Evolutionary conservation across 2,888 invertebrate genomes (phyloP).

Genomic region (Neoitamus cyanurus): DNA sequence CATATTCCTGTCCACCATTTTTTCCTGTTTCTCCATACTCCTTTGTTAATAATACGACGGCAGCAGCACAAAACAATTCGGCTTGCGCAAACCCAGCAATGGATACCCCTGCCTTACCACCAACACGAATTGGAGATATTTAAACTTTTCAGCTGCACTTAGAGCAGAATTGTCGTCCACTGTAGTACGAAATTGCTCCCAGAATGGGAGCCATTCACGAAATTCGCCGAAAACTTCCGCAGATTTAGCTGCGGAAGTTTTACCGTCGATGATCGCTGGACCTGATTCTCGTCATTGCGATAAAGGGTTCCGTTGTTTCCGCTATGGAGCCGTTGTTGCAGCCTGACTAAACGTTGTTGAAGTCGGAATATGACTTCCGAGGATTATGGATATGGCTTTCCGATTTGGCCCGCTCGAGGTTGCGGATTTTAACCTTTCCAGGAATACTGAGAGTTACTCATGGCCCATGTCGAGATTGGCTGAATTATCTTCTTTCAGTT

Average conservation of each 20-base stretch:
- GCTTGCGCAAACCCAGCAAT: constrained; percentile 42
- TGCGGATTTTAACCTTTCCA: background rate
- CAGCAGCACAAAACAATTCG: constrained; percentile 30
- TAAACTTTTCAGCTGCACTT: constrained; percentile 9
- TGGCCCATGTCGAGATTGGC: background rate
- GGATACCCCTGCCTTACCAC: constrained; percentile 33
- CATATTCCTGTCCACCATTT: constrained; percentile 29
- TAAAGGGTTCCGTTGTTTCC: background rate
- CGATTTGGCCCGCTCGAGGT: background rate
- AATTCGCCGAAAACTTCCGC: constrained; percentile 14
- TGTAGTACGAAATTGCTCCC: constrained; percentile 41
- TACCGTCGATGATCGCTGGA: background rate
- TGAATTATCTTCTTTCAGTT: no score
- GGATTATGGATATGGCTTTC: background rate
- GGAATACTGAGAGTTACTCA: background rate
- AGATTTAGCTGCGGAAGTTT: constrained; percentile 1
- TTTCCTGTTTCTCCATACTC: constrained; percentile 24
- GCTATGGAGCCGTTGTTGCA: background rate
- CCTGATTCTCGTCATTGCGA: background rate
- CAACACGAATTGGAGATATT: constrained; percentile 39
- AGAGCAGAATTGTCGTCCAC: constrained; percentile 27
- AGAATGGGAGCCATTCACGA: constrained; percentile 38
- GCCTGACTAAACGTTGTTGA: background rate
- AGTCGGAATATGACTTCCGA: background rate
- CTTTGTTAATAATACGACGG: constrained; percentile 33